phyloP scores from a whole-genome alignment of 2,797 vertebrate species.

The Cetoscarus ocellatus region DNA sequence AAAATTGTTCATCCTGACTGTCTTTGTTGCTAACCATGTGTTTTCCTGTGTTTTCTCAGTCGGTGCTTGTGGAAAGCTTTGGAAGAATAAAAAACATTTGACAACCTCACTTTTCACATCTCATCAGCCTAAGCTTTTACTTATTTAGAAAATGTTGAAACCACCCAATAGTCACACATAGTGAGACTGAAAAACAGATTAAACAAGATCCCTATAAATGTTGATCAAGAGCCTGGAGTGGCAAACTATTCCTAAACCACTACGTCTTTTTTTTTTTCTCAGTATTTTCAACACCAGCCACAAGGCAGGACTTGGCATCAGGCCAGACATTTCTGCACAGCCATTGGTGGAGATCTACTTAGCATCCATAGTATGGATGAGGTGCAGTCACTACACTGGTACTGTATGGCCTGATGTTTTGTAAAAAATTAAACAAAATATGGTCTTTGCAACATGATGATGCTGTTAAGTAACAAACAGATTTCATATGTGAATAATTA shows the following conservation, averaged over 20 bases:
- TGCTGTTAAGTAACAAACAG: not conserved
- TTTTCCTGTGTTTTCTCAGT: no score
- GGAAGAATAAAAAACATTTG: no score
- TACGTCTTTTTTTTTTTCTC: conserved; percentile 18
- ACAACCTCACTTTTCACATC: no score
- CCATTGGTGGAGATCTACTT: conserved; percentile 89
- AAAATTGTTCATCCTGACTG: no score
- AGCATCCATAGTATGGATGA: conserved; percentile 83
- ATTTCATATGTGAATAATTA: not conserved
- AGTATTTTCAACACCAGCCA: conserved; percentile 21
- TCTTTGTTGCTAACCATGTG: no score
- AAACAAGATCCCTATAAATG: not conserved
- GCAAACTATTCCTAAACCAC: not conserved
- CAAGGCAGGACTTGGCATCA: conserved; percentile 87
- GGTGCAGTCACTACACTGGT: accelerated
- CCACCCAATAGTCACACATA: not conserved
- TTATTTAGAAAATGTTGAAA: not conserved
- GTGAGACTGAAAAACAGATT: not conserved
- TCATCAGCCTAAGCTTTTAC: no score
- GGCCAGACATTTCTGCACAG: conserved; percentile 85
- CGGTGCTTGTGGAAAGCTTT: no score
- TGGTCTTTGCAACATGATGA: not conserved
- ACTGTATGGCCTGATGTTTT: conserved; percentile 19
- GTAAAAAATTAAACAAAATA: not conserved
- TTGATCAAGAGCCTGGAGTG: not conserved